Conservation (phyloP, 2,113 vertebrate species). For the Alces alces region DNA sequence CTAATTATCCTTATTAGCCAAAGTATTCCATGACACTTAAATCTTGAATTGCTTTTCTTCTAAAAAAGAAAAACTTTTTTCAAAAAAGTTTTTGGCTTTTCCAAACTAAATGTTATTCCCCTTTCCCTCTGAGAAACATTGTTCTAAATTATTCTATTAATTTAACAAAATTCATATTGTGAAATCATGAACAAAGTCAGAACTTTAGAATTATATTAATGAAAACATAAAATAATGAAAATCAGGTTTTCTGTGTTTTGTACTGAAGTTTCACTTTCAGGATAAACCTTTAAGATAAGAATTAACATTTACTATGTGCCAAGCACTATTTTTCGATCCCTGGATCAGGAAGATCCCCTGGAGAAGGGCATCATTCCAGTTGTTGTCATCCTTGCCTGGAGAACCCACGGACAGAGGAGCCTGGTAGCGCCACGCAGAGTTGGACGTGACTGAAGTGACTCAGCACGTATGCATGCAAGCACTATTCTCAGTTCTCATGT, state of each 20-base stretch:
- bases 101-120: not conserved
- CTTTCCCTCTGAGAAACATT: not conserved
- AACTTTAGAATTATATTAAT: not conserved
- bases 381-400: not conserved
- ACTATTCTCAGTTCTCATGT: not conserved
- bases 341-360: not conserved
- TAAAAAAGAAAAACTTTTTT: not conserved
- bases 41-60: not conserved
- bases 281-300: not conserved
- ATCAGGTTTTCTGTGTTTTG: not conserved
- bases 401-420: not conserved
- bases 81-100: not conserved
- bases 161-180: not conserved
- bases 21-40: not conserved
- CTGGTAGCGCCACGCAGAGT: not conserved
- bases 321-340: not conserved
- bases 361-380: not conserved
- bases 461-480: not conserved
- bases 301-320: not conserved
- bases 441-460: not conserved
- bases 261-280: not conserved
- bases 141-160: conserved; percentile 11
- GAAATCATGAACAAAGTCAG: not conserved
- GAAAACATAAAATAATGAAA: not conserved
- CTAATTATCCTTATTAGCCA: not conserved